phyloP scores from a whole-genome alignment of 2,888 invertebrate species.

The Eulithis prunata region DNA sequence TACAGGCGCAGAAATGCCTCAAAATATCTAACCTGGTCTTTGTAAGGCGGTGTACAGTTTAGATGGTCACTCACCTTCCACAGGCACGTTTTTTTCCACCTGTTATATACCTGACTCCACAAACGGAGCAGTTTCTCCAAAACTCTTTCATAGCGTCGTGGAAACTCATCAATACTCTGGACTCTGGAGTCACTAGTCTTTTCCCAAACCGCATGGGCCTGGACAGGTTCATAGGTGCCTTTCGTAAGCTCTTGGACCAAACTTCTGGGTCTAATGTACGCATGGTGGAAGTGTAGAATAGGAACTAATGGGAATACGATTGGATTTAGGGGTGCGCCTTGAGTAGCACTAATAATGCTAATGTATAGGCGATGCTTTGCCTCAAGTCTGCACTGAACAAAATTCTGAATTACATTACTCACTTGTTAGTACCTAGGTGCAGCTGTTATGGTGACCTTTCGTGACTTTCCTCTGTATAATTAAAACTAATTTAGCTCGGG shows the following conservation, averaged over 20 bases:
- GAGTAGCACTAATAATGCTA: too few species aligned
- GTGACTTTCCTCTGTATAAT: constrained; percentile 13
- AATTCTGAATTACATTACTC: not conserved
- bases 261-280: constrained; percentile 29
- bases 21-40: too few species aligned
- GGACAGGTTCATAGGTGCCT: constrained; percentile 7
- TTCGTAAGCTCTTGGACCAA: constrained; percentile 11
- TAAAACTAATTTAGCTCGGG: constrained; percentile 7
- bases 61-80: constrained; percentile 3
- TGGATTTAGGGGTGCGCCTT: not conserved
- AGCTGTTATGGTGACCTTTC: constrained; percentile 13
- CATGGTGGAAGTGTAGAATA: constrained; percentile 10
- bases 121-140: constrained; percentile 17
- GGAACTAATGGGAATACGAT: not conserved
- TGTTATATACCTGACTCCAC: constrained; percentile 8
- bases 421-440: not conserved
- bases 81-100: not conserved
- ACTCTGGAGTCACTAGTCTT: not conserved
- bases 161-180: constrained; percentile 11
- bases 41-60: too few species aligned
- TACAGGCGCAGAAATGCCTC: too few species aligned
- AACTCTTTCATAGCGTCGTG: constrained; percentile 23
- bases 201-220: constrained; percentile 18
- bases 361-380: not conserved
- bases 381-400: not conserved